These are phyloP conservation scores for Lophura nycthemera DNA, from an alignment of 2,113 vertebrate species.

Conservation along the genomic window DNA sequence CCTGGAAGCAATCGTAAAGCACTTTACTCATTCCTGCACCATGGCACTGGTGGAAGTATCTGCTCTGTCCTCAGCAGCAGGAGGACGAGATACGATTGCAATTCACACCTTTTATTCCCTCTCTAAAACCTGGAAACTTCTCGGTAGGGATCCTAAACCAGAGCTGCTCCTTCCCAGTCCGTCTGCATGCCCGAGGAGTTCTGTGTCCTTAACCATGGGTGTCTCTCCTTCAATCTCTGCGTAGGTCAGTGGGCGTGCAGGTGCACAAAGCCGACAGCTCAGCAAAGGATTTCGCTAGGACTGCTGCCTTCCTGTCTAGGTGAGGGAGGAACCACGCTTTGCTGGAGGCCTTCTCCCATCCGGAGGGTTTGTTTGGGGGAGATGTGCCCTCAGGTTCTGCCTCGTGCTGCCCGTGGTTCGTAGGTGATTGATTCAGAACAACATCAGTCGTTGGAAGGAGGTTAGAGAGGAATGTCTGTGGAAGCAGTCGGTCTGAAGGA, in stretches of 20 bases:
- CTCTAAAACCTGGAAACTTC: background rate
- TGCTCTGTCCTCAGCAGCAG: background rate
- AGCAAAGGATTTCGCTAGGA: constrained; percentile 31
- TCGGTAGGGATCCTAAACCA: constrained; percentile 38
- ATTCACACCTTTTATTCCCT: background rate
- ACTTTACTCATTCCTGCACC: background rate
- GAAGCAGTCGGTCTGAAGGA: background rate
- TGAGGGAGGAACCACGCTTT: constrained; percentile 11
- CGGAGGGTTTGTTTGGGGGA: background rate
- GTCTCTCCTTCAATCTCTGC: constrained; percentile 4
- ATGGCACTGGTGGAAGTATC: background rate
- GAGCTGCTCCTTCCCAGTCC: constrained; percentile 36
- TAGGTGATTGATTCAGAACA: background rate
- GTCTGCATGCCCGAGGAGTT: background rate
- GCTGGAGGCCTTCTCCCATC: background rate
- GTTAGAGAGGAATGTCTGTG: background rate
- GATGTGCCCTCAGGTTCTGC: rapidly evolving
- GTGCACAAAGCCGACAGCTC: constrained; percentile 51
- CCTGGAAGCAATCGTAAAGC: background rate
- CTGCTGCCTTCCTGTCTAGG: constrained; percentile 16
- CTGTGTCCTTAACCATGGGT: background rate
- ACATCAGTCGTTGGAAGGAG: background rate
- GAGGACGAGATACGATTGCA: background rate
- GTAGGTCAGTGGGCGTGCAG: constrained; percentile 51
- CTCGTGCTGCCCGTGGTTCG: background rate